These are phyloP conservation scores for Anolis apletophallus DNA, from an alignment of 2,797 vertebrate genomes.

Conservation along the genomic window DNA sequence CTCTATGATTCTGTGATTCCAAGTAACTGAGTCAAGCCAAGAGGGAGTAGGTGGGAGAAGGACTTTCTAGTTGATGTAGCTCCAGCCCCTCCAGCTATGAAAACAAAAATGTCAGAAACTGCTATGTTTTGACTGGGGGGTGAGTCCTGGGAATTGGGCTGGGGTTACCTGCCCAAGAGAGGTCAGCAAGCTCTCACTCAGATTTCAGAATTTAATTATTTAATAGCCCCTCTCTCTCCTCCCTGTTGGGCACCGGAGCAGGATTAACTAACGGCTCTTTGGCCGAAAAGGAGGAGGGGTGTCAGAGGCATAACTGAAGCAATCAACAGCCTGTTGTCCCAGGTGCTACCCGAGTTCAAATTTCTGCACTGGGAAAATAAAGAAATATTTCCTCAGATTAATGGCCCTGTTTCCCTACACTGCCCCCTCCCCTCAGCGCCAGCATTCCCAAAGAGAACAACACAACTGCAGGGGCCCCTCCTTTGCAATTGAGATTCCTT, in stretches of 20 bases:
- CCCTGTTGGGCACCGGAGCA: slow-evolving; percentile 20
- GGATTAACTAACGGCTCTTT: slow-evolving; percentile 38
- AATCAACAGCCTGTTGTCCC: slow-evolving; percentile 55
- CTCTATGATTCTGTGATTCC: not conserved
- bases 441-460: slow-evolving; percentile 38
- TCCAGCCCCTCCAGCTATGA: slow-evolving; percentile 38
- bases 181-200: slow-evolving; percentile 39
- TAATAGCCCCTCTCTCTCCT: slow-evolving; percentile 37
- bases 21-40: not conserved
- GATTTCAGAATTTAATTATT: slow-evolving; percentile 45
- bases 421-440: not conserved
- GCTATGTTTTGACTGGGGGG: slow-evolving; percentile 40
- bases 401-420: not conserved
- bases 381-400: slow-evolving; percentile 64
- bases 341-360: slow-evolving; percentile 68
- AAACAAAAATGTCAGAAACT: slow-evolving; percentile 43
- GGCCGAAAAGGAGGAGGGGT: not conserved
- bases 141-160: slow-evolving; percentile 49
- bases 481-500: slow-evolving; percentile 22
- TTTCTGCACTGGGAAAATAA: slow-evolving; percentile 66
- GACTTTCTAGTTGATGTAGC: not conserved
- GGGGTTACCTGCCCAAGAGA: slow-evolving; percentile 46
- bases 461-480: slow-evolving; percentile 54
- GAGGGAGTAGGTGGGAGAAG: not conserved
- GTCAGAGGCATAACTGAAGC: slow-evolving; percentile 31